phyloP scores from a whole-genome alignment of 2,113 vertebrate species.

The Tetrax tetrax region DNA sequence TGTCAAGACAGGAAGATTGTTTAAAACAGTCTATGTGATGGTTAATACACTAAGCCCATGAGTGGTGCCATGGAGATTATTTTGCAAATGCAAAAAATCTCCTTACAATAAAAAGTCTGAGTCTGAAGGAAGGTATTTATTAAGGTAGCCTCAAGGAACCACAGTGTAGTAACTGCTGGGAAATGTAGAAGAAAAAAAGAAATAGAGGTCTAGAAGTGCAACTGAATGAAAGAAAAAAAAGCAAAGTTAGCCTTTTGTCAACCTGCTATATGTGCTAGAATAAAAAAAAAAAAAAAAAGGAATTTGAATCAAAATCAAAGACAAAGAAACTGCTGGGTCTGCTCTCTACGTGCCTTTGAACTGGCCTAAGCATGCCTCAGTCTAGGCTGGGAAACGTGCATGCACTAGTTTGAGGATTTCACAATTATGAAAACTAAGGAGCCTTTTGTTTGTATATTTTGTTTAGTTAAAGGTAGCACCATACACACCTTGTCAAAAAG shows the following conservation, averaged over 20 bases:
- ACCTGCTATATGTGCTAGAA: not conserved
- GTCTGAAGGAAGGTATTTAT: slow-evolving; percentile 5
- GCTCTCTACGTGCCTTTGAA: slow-evolving; percentile 44
- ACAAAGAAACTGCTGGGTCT: slow-evolving; percentile 31
- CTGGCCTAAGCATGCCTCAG: slow-evolving; percentile 51
- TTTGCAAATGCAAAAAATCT: slow-evolving; percentile 23
- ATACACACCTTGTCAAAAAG: not conserved
- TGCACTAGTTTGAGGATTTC: slow-evolving; percentile 48
- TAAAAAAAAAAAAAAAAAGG: not conserved
- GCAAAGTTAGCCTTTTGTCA: not conserved
- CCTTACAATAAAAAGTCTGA: not conserved
- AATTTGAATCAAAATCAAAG: slow-evolving; percentile 52
- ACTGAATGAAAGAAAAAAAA: not conserved
- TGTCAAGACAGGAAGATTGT: slow-evolving; percentile 16
- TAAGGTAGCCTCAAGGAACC: not conserved
- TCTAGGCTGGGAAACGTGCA: not conserved
- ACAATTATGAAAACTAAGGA: slow-evolving; percentile 30
- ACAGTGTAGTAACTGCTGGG: not conserved
- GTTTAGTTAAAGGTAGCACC: not conserved
- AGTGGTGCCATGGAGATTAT: slow-evolving; percentile 20
- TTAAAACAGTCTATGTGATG: not conserved
- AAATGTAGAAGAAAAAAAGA: not conserved
- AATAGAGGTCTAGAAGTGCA: not conserved
- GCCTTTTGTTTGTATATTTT: slow-evolving; percentile 17
- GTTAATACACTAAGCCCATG: slow-evolving; percentile 3